Percentiles rank a stretch among this genome's conserved stretches.
phyloP scores from a whole-genome alignment of 2,113 vertebrate species.

The Mus musculus region DNA sequence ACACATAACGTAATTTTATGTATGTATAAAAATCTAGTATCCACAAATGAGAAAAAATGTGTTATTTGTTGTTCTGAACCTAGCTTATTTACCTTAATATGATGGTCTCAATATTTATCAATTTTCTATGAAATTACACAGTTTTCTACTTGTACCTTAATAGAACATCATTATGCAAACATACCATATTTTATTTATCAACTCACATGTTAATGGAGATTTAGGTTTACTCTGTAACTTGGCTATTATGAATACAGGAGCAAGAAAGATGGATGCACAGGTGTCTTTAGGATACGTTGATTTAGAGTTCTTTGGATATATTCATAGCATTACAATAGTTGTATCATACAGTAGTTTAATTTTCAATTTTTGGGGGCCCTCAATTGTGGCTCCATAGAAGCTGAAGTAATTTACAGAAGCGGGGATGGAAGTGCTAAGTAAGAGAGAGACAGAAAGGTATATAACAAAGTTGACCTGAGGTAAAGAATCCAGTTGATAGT shows the following conservation, averaged over 20 bases:
- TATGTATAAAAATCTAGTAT: background rate
- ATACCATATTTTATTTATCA: background rate
- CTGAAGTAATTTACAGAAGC: background rate
- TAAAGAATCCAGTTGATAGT: background rate
- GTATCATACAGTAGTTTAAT: background rate
- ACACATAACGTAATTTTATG: background rate
- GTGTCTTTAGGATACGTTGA: background rate
- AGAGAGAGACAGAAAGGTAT: background rate
- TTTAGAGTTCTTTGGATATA: background rate
- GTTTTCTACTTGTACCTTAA: background rate
- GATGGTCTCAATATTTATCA: background rate
- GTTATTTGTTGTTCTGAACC: background rate
- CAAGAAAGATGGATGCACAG: background rate
- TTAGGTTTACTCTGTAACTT: background rate
- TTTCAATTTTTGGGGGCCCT: background rate
- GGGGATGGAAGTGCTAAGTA: background rate
- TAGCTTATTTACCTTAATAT: background rate
- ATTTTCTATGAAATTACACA: background rate
- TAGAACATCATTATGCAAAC: background rate
- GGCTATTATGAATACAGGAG: background rate
- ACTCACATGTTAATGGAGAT: background rate
- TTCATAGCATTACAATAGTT: rapidly evolving
- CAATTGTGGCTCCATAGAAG: background rate
- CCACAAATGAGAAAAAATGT: background rate
- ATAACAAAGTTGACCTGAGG: background rate